Base-by-base conservation (phyloP, 2,888 invertebrate genomes). In the Drosophila ezoana region DNA sequence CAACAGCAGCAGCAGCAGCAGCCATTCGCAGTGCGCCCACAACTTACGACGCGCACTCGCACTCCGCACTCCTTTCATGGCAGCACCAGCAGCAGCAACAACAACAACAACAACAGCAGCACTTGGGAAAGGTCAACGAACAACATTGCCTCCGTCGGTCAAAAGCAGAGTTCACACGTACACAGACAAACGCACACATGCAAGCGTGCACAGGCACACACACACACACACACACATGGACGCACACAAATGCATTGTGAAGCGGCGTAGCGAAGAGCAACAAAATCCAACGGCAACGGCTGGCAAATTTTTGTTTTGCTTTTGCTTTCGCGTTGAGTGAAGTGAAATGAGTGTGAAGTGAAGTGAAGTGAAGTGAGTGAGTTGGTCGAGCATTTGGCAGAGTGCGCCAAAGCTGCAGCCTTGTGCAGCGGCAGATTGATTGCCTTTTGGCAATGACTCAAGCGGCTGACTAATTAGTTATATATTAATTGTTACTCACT, bases 91-190 rank as follows among this genome's bases (percentile, higher is more conserved):
- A 74, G 38, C 74, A 73, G 51, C 65, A 62, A 38, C 56, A 51
- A 18, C 45, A 41, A 13, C 38, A 37, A 0, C 16, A 41, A 32
- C 51, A 43, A 28, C 48, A 52, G 75, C 80, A 83, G 68, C 76
- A 83, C 83, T 85, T 84, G 79, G 71, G 84, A 85, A 87, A 85
- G 85, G 86, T 85, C 85, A 85, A 85, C 87, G 87, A 85, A 86
- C 87, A 85, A 85, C 87, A 83, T 84, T 84, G 83, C 83, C 83
- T 84, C 85, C 83, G 84, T 84, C 85, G 87, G 87, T 87, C 85
- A 86, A 84, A 86, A 86, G 83, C 85, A 87, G 85, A 86, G 85
- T 86, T 86, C 87, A 87, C 82, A 86, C 81, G 80, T 79, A 77
- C 70, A 76, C 72, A 76, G 40, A 59, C 44, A 44, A 16, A 68